phyloP scores from a whole-genome alignment of 2,888 invertebrate species.

The Drosophila cognata region DNA sequence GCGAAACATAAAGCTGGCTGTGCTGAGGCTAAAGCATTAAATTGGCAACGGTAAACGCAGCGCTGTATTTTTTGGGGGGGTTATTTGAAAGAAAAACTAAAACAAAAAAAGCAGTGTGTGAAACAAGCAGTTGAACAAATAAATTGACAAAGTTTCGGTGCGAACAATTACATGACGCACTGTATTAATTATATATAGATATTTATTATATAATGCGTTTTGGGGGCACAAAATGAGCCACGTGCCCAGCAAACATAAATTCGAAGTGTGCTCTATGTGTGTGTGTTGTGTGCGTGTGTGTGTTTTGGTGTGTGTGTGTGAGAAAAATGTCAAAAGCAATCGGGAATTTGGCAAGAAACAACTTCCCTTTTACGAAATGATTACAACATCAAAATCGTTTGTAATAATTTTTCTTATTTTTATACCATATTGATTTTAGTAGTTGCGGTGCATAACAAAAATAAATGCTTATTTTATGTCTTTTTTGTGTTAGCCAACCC shows the following conservation, averaged over 20 bases:
- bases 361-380: conserved; percentile 61
- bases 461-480: conserved; percentile 56
- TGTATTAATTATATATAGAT: conserved; percentile 19
- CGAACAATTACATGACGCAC: conserved; percentile 26
- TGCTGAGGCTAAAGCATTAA: conserved; percentile 40
- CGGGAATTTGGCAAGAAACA: conserved; percentile 26
- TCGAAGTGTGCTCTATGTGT: conserved; percentile 1
- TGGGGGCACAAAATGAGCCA: conserved; percentile 60
- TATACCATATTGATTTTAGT: conserved; percentile 72
- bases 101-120: conserved; percentile 9
- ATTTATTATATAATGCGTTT: conserved; percentile 65
- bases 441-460: conserved; percentile 59
- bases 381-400: conserved; percentile 65
- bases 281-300: conserved; percentile 16
- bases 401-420: conserved; percentile 59
- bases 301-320: conserved; percentile 15
- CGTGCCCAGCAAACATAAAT: conserved; percentile 52
- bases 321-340: conserved; percentile 42
- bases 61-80: conserved; percentile 35
- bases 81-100: conserved; percentile 10
- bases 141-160: conserved; percentile 23
- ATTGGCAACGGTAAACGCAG: conserved; percentile 43
- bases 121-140: conserved; percentile 22
- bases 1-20: conserved; percentile 38
- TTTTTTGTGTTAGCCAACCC: conserved; percentile 37